phyloP scores from a whole-genome alignment of 2,797 vertebrate species.

The Hemitrygon akajei region DNA sequence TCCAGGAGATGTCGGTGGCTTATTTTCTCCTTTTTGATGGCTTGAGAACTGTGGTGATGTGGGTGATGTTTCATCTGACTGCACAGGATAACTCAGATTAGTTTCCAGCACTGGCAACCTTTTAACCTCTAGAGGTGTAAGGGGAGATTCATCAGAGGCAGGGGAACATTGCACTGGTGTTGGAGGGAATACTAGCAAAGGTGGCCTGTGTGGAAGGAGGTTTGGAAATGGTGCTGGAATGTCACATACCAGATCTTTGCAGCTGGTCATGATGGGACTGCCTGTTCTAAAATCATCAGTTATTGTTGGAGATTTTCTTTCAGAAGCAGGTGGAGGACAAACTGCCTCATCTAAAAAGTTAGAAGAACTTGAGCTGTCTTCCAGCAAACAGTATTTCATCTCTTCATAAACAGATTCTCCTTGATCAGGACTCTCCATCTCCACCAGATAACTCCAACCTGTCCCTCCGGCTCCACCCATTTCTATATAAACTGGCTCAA shows the following conservation, averaged over 20 bases:
- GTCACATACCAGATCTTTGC: constrained; percentile 69
- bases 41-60: constrained; percentile 77
- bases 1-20: constrained; percentile 77
- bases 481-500: constrained; percentile 82
- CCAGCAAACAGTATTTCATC: constrained; percentile 81
- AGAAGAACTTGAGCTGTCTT: constrained; percentile 58
- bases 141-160: constrained; percentile 88
- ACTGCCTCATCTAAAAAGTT: constrained; percentile 55
- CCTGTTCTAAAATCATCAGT: constrained; percentile 45
- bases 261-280: constrained; percentile 44
- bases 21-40: constrained; percentile 56
- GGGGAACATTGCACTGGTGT: constrained; percentile 87
- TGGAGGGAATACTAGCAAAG: constrained; percentile 89
- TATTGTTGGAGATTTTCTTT: constrained; percentile 54
- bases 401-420: constrained; percentile 92
- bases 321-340: constrained; percentile 56
- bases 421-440: constrained; percentile 69
- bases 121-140: constrained; percentile 91
- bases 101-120: constrained; percentile 90
- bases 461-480: constrained; percentile 75
- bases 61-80: constrained; percentile 70
- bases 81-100: constrained; percentile 78
- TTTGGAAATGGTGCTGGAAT: constrained; percentile 95
- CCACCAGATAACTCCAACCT: constrained; percentile 53
- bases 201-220: constrained; percentile 84